A percentile compares a stretch with the other conserved stretches of the same genome.
Conservation (phyloP, 2,797 vertebrate species). For the Morelia viridis region DNA sequence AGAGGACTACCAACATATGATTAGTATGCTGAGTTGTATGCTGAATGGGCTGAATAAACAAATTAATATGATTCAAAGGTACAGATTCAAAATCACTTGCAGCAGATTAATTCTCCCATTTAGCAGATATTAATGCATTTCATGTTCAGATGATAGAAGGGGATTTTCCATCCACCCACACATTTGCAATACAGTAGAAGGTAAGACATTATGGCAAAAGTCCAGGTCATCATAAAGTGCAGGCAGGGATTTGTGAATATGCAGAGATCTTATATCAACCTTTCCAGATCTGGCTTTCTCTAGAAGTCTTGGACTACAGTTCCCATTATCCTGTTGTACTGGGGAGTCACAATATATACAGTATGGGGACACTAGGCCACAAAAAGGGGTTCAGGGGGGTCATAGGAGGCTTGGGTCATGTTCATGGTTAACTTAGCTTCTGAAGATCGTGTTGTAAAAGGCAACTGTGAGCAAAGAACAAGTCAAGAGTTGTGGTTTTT, state of each 20-base stretch:
- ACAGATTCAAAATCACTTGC: background rate
- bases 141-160: background rate
- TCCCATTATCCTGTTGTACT: background rate
- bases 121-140: slow-evolving; percentile 7
- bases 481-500: background rate
- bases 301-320: background rate
- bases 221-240: background rate
- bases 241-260: background rate
- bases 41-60: background rate
- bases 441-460: background rate
- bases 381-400: background rate
- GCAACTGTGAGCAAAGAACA: background rate
- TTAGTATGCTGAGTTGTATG: background rate
- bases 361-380: background rate
- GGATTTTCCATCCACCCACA: background rate
- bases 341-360: background rate
- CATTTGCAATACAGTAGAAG: background rate
- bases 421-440: background rate
- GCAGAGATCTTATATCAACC: too few relatives aligned
- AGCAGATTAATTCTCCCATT: slow-evolving; percentile 1
- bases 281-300: background rate
- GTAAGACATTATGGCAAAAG: background rate
- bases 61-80: background rate
- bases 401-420: background rate
- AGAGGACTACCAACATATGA: background rate